Percentiles rank a stretch among this genome's conserved stretches.
Evolutionary conservation across 2,797 vertebrate genomes (phyloP).

Genomic region (Phrynocephalus guinanensis): DNA sequence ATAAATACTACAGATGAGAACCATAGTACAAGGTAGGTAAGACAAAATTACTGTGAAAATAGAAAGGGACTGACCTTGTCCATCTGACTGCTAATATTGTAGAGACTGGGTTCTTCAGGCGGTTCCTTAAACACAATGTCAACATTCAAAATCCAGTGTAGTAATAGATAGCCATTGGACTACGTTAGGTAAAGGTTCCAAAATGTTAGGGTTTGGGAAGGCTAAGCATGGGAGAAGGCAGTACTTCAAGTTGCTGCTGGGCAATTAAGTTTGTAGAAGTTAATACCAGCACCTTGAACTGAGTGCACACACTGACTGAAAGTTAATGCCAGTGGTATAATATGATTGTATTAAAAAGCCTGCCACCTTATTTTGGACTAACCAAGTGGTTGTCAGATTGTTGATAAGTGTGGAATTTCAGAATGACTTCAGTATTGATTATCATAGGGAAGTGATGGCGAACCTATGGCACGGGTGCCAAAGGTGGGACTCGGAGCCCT

Average conservation of each 20-base stretch:
- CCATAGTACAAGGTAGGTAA: neutral
- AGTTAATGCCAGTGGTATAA: neutral
- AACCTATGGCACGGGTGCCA: too few relatives aligned
- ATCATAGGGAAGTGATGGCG: neutral
- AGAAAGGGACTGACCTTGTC: too few relatives aligned
- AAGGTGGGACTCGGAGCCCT: too few relatives aligned
- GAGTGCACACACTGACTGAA: neutral
- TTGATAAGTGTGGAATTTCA: neutral
- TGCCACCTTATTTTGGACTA: neutral
- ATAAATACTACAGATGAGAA: neutral
- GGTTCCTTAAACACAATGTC: neutral
- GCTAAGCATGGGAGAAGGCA: neutral
- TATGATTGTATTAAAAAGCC: neutral
- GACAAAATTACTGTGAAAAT: neutral
- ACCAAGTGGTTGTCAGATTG: neutral
- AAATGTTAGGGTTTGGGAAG: neutral
- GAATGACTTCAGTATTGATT: neutral
- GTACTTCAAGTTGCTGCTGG: neutral
- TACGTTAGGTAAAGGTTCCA: neutral
- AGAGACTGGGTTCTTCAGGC: neutral
- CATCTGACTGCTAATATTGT: neutral
- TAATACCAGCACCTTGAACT: neutral
- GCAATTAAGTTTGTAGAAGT: neutral
- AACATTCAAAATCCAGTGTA: neutral
- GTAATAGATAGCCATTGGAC: neutral